A percentile compares a stretch with the other conserved stretches of the same genome.
These are phyloP conservation scores for Hydrotaea cyrtoneurina DNA, from an alignment of 2,888 invertebrate species.

Conservation along the genomic window DNA sequence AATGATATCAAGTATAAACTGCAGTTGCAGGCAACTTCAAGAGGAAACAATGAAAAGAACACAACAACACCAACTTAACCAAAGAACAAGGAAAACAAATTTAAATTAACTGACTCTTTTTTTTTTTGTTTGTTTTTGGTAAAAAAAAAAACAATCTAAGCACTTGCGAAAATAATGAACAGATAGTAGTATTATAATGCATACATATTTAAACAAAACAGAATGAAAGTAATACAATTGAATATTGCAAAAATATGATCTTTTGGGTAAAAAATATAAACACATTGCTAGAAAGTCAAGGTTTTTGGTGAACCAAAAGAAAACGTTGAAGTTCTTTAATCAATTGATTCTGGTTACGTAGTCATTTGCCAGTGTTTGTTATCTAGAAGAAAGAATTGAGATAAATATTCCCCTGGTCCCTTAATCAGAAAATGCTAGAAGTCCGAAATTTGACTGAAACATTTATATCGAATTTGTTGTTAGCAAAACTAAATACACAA, in stretches of 20 bases:
- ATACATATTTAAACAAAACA: slow-evolving; percentile 14
- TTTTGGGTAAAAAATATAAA: not conserved
- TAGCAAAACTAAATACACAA: no score
- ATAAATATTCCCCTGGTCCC: no score
- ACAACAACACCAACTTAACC: slow-evolving; percentile 66
- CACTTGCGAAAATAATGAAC: slow-evolving; percentile 31
- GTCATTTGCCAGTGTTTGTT: no score
- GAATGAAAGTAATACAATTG: not conserved
- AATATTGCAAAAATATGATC: not conserved
- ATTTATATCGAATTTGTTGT: no score
- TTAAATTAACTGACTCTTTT: slow-evolving; percentile 54
- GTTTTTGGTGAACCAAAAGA: no score
- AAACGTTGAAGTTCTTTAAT: no score
- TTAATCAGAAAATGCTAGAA: no score
- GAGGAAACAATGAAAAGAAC: slow-evolving; percentile 29
- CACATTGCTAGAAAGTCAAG: no score
- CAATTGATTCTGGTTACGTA: no score
- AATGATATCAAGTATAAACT: slow-evolving; percentile 62
- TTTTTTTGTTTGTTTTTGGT: slow-evolving; percentile 26
- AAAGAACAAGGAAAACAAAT: slow-evolving; percentile 7
- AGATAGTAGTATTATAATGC: slow-evolving; percentile 3
- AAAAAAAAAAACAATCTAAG: slow-evolving; percentile 45
- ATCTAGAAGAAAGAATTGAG: no score
- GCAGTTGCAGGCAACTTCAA: slow-evolving; percentile 75
- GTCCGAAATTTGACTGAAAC: no score